Evolutionary conservation across 2,888 invertebrate species (phyloP).

Genomic region (Andrena trimmerana): DNA sequence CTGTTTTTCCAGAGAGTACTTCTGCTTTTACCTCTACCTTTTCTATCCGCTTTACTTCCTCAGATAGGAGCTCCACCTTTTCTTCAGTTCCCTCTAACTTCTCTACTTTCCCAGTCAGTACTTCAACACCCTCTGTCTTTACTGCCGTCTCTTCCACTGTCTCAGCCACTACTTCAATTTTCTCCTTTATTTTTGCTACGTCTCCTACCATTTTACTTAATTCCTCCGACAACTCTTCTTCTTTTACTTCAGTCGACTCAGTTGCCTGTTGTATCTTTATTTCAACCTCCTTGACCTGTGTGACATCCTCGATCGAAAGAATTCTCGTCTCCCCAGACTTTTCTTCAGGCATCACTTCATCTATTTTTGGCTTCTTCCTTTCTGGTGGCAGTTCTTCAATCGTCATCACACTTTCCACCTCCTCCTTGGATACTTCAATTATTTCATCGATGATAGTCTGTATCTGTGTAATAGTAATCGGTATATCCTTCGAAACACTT

Average conservation of each 20-base stretch:
- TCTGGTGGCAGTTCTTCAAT: conserved; percentile 69
- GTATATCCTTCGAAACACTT: not conserved
- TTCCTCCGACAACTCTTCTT: not conserved
- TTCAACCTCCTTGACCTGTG: not conserved
- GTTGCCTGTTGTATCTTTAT: not conserved
- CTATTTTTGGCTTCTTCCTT: conserved; percentile 3
- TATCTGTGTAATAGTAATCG: conserved; percentile 71
- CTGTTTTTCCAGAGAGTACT: not conserved
- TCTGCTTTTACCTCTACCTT: conserved; percentile 10
- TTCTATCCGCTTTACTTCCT: not conserved
- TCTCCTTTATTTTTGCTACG: not conserved
- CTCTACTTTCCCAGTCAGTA: not conserved
- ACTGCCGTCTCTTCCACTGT: not conserved
- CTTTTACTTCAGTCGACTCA: not conserved
- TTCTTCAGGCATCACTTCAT: conserved; percentile 7
- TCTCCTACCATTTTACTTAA: not conserved
- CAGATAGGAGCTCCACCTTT: not conserved
- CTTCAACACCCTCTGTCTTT: not conserved
- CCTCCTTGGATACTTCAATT: conserved; percentile 76
- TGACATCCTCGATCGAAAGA: not conserved
- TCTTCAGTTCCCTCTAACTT: not conserved
- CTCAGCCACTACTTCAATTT: not conserved
- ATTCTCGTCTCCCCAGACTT: not conserved
- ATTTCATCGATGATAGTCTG: conserved; percentile 78
- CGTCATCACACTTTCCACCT: conserved; percentile 73